Base-by-base conservation (phyloP, 2,888 invertebrate species). In the Temnothorax unifasciatus region DNA sequence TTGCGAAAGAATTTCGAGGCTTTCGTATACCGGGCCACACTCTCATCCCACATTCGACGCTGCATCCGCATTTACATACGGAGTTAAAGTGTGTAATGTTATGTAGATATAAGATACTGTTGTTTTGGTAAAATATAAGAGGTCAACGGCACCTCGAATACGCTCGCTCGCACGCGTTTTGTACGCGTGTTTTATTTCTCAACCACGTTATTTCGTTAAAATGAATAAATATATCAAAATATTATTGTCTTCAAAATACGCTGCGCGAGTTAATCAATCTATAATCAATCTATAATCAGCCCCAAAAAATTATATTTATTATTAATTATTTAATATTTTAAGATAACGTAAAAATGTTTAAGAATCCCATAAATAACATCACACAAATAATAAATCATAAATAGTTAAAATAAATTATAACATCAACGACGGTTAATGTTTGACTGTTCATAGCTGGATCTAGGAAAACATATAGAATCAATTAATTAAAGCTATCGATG, bases 21-120 rank as follows among this genome's bases (percentile, higher is more conserved):
- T 73, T 73, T 61, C 73, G 38, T 63, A 38, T 64, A 61, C 21
- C 38, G 57, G 44, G 8, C 34, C 71, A n/a, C 21, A 21, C 73
- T 47, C 73, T 59, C 71, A 73, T 81, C 59, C 73, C 47, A 73
- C 34, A 79, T 73, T 79, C 57, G 79, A 41, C 1, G 44, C n/a
- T 73, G 54, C 57, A 73, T 69, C 73, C 34, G 47, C 47, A 59
- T 73, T 81, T 81, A 73, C 73, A 81, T 64, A 25, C 15, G 18
- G 6, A 61, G 73, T 57, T 13, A 44, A 73, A 38, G 59, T 38
- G 25, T 59, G 38, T 34, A 34, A 59, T 73, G 38, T 59, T 44
- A 68, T 34, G 68, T 25, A 34, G 50, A 63, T 66, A 34, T 18
- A 61, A 61, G 61, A n/a, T 50, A 44, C 15, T 54, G 9, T 54